Conservation (phyloP, 2,797 vertebrate genomes). For the Echeneis naucrates region DNA sequence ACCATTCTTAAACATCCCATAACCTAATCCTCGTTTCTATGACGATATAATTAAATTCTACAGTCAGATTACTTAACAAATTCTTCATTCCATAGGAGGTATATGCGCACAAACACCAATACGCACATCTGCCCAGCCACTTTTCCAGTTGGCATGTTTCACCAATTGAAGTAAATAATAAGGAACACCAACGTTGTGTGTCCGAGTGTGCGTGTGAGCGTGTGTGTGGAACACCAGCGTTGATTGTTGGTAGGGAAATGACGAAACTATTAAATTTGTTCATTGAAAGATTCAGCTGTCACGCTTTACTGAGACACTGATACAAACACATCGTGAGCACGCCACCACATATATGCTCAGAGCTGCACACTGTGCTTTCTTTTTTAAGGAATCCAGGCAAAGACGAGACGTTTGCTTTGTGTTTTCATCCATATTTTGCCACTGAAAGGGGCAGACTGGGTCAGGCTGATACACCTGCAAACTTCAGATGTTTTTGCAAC, state of each 20-base stretch:
- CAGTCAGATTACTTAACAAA: slow-evolving; percentile 71
- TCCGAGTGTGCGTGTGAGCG: neutral
- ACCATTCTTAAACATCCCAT: slow-evolving; percentile 76
- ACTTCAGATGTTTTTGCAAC: neutral
- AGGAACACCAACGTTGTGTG: slow-evolving; percentile 71
- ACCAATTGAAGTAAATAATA: slow-evolving; percentile 66
- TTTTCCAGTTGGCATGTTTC: slow-evolving; percentile 67
- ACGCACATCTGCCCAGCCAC: slow-evolving; percentile 58
- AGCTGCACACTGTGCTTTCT: slow-evolving; percentile 27
- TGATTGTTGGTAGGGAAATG: slow-evolving; percentile 72
- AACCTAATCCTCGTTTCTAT: slow-evolving; percentile 74
- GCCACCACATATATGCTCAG: slow-evolving; percentile 13
- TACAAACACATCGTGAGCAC: slow-evolving; percentile 31
- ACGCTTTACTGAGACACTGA: slow-evolving; percentile 60
- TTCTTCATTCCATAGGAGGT: slow-evolving; percentile 53
- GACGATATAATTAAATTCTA: slow-evolving; percentile 72
- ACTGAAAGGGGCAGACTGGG: slow-evolving; percentile 15
- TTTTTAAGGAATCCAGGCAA: slow-evolving; percentile 30
- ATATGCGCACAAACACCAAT: slow-evolving; percentile 34
- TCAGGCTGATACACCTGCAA: too few species aligned
- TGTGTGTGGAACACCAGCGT: slow-evolving; percentile 53
- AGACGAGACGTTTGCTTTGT: neutral
- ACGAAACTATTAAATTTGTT: slow-evolving; percentile 77
- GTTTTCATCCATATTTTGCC: slow-evolving; percentile 44
- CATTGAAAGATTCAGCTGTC: slow-evolving; percentile 64